phyloP scores from a whole-genome alignment of 2,888 invertebrate species.

The Tipula lateralis region DNA sequence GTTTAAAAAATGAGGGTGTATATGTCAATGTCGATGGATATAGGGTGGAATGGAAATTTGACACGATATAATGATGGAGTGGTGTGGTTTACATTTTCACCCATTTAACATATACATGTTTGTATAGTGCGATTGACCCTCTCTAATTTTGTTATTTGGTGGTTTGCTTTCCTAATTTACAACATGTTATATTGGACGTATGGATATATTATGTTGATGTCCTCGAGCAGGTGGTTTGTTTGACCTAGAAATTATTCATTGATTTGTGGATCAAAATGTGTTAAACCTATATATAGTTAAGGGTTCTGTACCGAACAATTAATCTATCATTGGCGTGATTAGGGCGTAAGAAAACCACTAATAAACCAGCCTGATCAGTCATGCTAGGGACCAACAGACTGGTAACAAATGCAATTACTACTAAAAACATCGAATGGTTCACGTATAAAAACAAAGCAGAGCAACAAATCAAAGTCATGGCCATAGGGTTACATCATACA shows the following conservation, averaged over 20 bases:
- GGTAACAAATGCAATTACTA: too few relatives aligned
- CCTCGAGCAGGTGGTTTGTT: background rate
- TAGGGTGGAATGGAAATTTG: background rate
- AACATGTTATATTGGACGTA: background rate
- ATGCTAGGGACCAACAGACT: too few relatives aligned
- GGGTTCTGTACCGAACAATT: background rate
- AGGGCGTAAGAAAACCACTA: too few relatives aligned
- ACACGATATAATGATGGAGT: conserved; percentile 12
- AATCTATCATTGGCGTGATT: background rate
- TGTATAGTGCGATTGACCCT: background rate
- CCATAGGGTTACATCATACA: too few relatives aligned
- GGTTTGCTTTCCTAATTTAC: background rate
- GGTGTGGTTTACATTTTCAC: background rate
- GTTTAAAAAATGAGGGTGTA: background rate
- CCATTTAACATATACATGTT: background rate
- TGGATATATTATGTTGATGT: background rate
- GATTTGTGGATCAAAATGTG: background rate
- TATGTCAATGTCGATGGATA: background rate
- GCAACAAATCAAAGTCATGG: too few relatives aligned
- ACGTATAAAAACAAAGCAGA: too few relatives aligned
- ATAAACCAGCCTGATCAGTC: too few relatives aligned
- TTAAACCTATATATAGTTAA: background rate
- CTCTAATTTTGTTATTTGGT: background rate
- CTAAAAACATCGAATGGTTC: too few relatives aligned
- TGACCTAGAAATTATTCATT: background rate